Base-by-base conservation (phyloP, 2,797 vertebrate species). In the Euthynnus affinis region DNA sequence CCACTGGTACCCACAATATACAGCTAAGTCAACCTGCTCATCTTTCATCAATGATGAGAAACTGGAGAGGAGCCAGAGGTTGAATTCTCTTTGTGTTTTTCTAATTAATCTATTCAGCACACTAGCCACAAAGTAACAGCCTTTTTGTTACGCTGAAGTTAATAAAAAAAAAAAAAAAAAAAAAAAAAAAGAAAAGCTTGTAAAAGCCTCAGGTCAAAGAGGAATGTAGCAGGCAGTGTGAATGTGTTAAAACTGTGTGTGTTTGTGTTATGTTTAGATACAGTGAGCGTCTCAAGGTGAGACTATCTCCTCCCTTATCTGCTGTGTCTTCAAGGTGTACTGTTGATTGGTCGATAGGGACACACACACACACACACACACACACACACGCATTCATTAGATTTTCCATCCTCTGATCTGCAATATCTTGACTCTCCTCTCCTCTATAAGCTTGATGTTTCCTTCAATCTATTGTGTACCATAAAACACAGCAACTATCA, bases 251-350 rank as follows among this genome's bases (percentile, higher is more conserved):
- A 34, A 27, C 63, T 58, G 56, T 20, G n/a, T 32, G 65, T 3
- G 9, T 20, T 18, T 32, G 68, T 3, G 12, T 15, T 76, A 62
- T 77, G 75, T 89, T 89, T 67, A 68, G 70, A 81, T 87, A 84
- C 87, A 74, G 56, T 83, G 83, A 60, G 87, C 64, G 76, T 88
- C 89, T 91, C 89, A 94, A 94, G 93, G 91, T 90, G 91, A 94
- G 86, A 55, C 77, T 66, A 88, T 91, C 90, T 87, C 77, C 79
- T 77, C 63, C 72, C 89, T 93, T 87, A 93, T 93, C 91, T 86
- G 87, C 81, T 82, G 78, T 78, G 89, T 91, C 93, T 93, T 92
- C 88, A 90, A 94, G 90, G 89, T 89, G 89, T 56, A 78, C 86
- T 85, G 77, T 68, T 86, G 87, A 90, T 91, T 82, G 85, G 75